Evolutionary conservation across 23 tunicate genomes (phyloP).

Genomic region (Corella eumyota): DNA sequence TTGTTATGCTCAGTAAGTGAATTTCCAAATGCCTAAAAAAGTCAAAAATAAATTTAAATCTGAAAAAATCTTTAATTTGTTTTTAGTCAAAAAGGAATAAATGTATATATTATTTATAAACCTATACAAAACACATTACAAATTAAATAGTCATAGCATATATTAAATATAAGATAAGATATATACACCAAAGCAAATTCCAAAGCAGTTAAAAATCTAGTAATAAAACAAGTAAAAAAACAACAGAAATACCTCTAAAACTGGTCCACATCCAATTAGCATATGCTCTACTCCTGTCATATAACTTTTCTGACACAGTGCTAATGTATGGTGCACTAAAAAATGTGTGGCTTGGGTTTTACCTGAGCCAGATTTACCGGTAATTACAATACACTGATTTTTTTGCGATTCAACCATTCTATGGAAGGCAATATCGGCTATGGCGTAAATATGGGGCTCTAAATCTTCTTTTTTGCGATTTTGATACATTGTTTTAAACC

Average conservation of each 20-base stretch:
- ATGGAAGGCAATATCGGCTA: conserved; percentile 50
- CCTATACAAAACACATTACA: no score
- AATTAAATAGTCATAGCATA: no score
- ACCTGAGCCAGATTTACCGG: conserved; percentile 75
- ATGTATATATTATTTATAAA: no score
- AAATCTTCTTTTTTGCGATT: conserved; percentile 44
- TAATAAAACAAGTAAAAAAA: neutral
- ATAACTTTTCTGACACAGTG: conserved; percentile 50
- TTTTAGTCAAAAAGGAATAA: no score
- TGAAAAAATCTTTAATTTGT: no score
- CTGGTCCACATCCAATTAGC: conserved; percentile 53
- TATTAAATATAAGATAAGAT: no score
- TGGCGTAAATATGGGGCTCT: conserved; percentile 65
- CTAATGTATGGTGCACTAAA: conserved; percentile 49
- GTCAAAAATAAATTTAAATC: neutral
- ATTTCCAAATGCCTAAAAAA: conserved; percentile 85
- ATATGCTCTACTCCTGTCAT: conserved; percentile 65
- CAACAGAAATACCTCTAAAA: conserved; percentile 37
- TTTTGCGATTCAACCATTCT: conserved; percentile 35
- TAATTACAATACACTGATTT: conserved; percentile 56
- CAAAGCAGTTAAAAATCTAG: no score
- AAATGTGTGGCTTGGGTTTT: conserved; percentile 69
- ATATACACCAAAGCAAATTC: no score
- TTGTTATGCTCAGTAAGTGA: conserved; percentile 88
- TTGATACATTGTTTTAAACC: conserved; percentile 35